A percentile compares a stretch with the other conserved stretches of the same genome.
Conservation (phyloP, 2,888 invertebrate genomes). For the Atrina japonica region DNA sequence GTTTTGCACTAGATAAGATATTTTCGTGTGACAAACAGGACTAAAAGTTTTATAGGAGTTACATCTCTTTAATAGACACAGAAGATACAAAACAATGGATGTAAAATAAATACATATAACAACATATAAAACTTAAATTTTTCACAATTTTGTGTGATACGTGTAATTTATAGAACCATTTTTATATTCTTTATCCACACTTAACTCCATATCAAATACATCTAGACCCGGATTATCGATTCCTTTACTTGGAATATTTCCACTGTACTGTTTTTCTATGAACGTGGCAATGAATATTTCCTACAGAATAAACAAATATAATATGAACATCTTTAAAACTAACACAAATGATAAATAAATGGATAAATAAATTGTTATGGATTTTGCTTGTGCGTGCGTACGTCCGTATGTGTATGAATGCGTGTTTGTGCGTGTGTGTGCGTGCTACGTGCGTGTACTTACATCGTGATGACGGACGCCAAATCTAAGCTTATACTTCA, state of each 20-base stretch:
- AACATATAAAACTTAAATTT: no score
- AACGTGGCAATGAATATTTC: conserved; percentile 5
- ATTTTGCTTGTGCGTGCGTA: no score
- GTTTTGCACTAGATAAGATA: no score
- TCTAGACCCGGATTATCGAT: neutral
- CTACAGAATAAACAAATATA: neutral
- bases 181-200: neutral
- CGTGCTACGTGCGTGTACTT: conserved; percentile 14
- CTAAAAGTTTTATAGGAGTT: no score
- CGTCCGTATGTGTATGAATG: neutral
- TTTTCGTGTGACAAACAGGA: no score
- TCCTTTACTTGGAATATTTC: neutral
- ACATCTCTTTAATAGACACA: no score
- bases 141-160: no score
- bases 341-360: no score
- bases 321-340: no score
- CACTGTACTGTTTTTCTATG: neutral
- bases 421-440: neutral
- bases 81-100: no score
- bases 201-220: neutral
- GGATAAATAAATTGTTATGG: no score
- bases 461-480: conserved; percentile 60
- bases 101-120: no score
- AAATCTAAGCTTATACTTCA: conserved; percentile 50
- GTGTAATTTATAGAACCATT: neutral